Conservation (phyloP, 2,888 invertebrate species). For the Julus scandinavius region DNA sequence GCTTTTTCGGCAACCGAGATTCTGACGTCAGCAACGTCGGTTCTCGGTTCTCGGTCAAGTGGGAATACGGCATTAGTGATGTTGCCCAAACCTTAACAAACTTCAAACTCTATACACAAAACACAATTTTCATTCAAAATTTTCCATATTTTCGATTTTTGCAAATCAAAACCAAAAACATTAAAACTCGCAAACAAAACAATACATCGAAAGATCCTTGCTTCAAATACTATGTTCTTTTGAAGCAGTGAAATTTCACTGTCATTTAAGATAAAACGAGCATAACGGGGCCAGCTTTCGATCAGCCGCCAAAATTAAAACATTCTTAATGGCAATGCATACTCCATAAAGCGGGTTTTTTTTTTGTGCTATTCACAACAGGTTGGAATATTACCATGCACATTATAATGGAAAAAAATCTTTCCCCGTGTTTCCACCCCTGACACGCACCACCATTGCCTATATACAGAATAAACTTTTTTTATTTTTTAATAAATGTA, state of each 20-base stretch:
- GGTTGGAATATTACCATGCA: background rate
- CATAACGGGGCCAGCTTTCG: conserved; percentile 29
- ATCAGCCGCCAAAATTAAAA: background rate
- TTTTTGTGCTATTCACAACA: conserved; percentile 12
- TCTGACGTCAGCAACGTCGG: no score
- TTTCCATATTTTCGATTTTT: background rate
- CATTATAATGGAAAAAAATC: background rate
- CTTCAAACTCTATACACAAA: no score
- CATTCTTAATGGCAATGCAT: background rate
- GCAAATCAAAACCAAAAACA: background rate
- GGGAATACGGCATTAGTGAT: no score
- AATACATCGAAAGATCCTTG: background rate
- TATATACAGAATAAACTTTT: background rate
- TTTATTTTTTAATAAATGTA: background rate
- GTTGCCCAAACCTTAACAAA: no score
- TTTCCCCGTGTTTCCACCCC: background rate
- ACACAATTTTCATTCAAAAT: background rate
- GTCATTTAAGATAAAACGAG: background rate
- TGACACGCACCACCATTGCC: conserved; percentile 12
- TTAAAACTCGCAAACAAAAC: no score
- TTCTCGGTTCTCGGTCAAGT: no score
- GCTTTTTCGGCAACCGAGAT: no score
- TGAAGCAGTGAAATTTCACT: background rate
- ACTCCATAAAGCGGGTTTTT: background rate
- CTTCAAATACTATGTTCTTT: background rate